phyloP scores from a whole-genome alignment of 2,888 invertebrate species.

The Odontothrips loti region DNA sequence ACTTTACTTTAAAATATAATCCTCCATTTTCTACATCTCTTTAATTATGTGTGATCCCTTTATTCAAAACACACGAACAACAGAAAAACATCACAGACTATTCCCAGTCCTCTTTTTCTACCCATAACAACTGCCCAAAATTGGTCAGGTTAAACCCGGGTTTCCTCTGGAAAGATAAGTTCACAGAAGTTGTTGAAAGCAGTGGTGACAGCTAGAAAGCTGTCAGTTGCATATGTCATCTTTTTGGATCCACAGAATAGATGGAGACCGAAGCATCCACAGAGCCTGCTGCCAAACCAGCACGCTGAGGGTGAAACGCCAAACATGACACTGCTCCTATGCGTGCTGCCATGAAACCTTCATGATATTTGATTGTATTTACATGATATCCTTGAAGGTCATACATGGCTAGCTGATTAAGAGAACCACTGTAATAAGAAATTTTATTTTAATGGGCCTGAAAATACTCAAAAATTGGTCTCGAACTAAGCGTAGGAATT shows the following conservation, averaged over 20 bases:
- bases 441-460: constrained; percentile 28
- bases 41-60: background rate
- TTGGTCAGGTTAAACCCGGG: background rate
- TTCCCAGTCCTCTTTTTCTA: constrained; percentile 34
- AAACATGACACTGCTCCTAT: constrained; percentile 84
- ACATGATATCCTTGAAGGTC: constrained; percentile 46
- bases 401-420: constrained; percentile 68
- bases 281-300: constrained; percentile 79
- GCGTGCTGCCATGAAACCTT: constrained; percentile 82
- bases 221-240: constrained; percentile 52
- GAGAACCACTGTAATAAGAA: constrained; percentile 60
- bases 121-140: background rate
- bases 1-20: background rate
- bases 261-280: constrained; percentile 81
- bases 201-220: constrained; percentile 16
- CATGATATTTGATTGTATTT: constrained; percentile 81
- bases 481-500: constrained; percentile 28
- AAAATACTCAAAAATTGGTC: constrained; percentile 28
- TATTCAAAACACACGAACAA: background rate
- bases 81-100: constrained; percentile 12
- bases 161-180: background rate
- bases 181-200: background rate
- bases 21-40: background rate
- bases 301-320: constrained; percentile 83
- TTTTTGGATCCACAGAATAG: constrained; percentile 65